A percentile compares a stretch with the other conserved stretches of the same genome.
phyloP scores from a whole-genome alignment of 1,140 invertebrate species.

The Hermetia illucens region DNA sequence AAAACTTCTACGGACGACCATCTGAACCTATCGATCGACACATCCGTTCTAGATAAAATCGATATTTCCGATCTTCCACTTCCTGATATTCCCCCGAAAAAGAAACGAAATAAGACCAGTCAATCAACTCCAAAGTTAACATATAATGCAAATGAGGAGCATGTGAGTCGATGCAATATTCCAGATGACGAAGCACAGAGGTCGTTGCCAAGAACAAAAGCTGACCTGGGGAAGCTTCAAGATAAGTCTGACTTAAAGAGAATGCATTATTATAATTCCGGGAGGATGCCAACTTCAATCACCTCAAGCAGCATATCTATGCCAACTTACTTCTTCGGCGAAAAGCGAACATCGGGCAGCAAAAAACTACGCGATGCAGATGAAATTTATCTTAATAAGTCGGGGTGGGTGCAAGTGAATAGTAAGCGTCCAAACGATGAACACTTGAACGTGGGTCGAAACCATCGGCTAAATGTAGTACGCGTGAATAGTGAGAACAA shows the following conservation, averaged over 20 bases:
- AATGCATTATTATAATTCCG: slow-evolving; percentile 6
- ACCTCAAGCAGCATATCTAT: too few species aligned
- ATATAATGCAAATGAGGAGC: too few species aligned
- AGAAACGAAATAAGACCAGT: slow-evolving; percentile 19
- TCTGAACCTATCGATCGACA: too few species aligned
- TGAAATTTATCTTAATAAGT: slow-evolving; percentile 29
- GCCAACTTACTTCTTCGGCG: slow-evolving; percentile 28
- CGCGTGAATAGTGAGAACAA: slow-evolving; percentile 2
- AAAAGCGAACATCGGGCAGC: slow-evolving; percentile 14
- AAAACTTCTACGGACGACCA: too few species aligned
- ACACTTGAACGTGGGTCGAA: not conserved
- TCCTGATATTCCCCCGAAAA: slow-evolving; percentile 23
- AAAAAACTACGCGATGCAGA: slow-evolving; percentile 4
- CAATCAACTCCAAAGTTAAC: slow-evolving; percentile 3
- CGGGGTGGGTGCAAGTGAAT: slow-evolving; percentile 29
- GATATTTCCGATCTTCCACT: slow-evolving; percentile 24
- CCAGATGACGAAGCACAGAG: too few species aligned
- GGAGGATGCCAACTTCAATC: slow-evolving; percentile 2
- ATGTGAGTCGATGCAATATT: too few species aligned
- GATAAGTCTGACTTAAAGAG: slow-evolving; percentile 2
- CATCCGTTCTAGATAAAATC: slow-evolving; percentile 24
- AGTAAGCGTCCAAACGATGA: slow-evolving; percentile 10
- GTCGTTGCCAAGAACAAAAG: not conserved
- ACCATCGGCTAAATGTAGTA: not conserved
- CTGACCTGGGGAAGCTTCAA: not conserved